Base-by-base conservation (phyloP, 2,113 vertebrate species). In the Cheilinus undulatus region DNA sequence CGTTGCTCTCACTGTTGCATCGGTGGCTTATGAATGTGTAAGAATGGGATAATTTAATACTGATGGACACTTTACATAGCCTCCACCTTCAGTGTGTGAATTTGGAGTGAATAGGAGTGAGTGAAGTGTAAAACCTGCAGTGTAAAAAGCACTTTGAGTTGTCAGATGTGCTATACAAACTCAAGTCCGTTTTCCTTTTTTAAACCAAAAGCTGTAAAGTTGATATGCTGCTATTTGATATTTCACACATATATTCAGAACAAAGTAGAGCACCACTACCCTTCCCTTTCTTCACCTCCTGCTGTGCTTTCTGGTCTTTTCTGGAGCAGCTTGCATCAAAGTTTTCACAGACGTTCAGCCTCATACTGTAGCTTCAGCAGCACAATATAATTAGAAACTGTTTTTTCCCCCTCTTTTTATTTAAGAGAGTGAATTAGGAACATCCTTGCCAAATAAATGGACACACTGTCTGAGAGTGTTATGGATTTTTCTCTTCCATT, bases 391-490 rank as follows among this genome's bases (percentile, higher is more conserved):
- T 13, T 43, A 43, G 73, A 24, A 48, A 17, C 69, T 42, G 23
- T 49, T 17, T 62, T 76, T 73, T 57, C 61, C 49, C 53, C 46
- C 57, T 48, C 66, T 51, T 85, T 78, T 86, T 65, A 87, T 89
- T 79, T 74, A 70, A 91, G 83, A 67, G 85, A 86, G 71, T 80
- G 63, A 34, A 75, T 69, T 51, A 56, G 71, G 57, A 80, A 51
- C 69, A 32, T 82, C 69, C 27, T 63, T 82, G 83, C 82, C 80
- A 90, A 86, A 88, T 81, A 84, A 88, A 87, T 84, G 62, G 63
- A 76, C 68, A 77, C 46, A 43, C 49, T 38, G 68, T 85, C 78
- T 90, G 68, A 80, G 81, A 82, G 76, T 34, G 69, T 85, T 91
- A 87, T 78, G 73, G 90, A 92, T 92, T 85, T 85, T 84, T 58